These are phyloP conservation scores for Stichopus horrens DNA, from an alignment of 53 echinoderm and acorn worm genomes.

Conservation along the genomic window DNA sequence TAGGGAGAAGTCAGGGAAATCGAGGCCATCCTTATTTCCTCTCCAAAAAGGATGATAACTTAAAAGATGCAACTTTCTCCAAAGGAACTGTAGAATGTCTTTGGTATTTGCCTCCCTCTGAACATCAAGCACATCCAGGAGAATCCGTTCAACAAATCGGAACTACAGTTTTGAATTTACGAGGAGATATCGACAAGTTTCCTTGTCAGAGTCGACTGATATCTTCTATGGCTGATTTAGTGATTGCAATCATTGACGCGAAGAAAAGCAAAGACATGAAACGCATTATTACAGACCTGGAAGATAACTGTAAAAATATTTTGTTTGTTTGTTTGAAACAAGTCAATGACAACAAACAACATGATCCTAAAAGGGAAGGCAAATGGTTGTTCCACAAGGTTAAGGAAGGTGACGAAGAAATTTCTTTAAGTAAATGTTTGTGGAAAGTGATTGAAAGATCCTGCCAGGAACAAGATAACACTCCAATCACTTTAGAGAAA, in stretches of 20 bases:
- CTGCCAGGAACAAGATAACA: too few species aligned
- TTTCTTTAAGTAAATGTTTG: background rate
- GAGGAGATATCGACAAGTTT: background rate
- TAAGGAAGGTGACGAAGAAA: conserved; percentile 8
- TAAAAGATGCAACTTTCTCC: background rate
- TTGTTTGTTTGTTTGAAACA: background rate
- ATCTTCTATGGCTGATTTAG: conserved; percentile 12
- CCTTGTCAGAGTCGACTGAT: background rate
- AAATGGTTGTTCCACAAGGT: conserved; percentile 22
- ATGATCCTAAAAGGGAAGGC: background rate
- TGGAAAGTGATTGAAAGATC: background rate
- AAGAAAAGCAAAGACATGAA: background rate
- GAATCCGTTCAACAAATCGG: background rate
- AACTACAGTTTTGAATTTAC: background rate
- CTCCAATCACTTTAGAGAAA: background rate
- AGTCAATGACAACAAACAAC: background rate
- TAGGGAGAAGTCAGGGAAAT: conserved; percentile 10
- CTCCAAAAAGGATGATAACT: conserved; percentile 21
- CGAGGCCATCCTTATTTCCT: conserved; percentile 10
- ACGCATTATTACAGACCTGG: background rate
- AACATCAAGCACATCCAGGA: background rate
- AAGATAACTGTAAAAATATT: background rate
- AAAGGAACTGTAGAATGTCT: conserved; percentile 29
- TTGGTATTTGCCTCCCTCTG: conserved; percentile 12
- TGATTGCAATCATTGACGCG: background rate